Conservation (phyloP, 2,888 invertebrate species). For the Troides oblongomaculatus region DNA sequence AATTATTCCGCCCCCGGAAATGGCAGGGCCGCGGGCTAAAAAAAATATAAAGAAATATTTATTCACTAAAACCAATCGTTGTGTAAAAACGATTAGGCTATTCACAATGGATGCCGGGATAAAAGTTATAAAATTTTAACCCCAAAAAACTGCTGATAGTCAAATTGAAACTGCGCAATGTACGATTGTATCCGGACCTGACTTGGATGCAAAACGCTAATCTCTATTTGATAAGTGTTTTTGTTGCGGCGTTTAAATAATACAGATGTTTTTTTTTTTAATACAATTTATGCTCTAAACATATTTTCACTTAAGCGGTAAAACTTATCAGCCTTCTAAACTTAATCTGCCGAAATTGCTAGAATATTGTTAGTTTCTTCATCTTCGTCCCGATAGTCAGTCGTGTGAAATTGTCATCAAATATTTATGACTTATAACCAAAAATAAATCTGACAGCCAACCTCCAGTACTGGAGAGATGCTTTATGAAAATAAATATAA, state of each 20-base stretch:
- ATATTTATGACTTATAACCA: too few species aligned
- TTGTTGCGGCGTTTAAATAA: conserved; percentile 4
- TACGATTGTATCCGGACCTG: conserved; percentile 19
- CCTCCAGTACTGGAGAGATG: too few species aligned
- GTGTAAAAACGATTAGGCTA: conserved; percentile 62
- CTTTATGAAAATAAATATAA: too few species aligned
- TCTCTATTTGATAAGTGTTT: conserved; percentile 14
- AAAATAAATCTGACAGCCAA: too few species aligned
- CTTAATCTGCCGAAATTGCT: too few species aligned
- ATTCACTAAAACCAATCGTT: conserved; percentile 64
- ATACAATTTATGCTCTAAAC: too few species aligned
- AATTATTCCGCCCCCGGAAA: conserved; percentile 57
- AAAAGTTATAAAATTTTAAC: conserved; percentile 28
- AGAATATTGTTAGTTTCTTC: too few species aligned
- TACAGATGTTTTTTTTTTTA: too few species aligned
- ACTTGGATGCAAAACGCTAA: conserved; percentile 22
- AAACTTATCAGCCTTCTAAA: too few species aligned
- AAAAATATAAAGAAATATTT: conserved; percentile 64
- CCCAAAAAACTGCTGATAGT: conserved; percentile 18
- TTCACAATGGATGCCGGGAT: conserved; percentile 39
- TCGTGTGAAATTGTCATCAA: too few species aligned
- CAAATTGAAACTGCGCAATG: conserved; percentile 23
- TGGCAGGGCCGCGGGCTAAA: conserved; percentile 42
- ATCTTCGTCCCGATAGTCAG: too few species aligned
- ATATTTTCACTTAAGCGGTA: too few species aligned